phyloP scores from a whole-genome alignment of 2,888 invertebrate genomes.

The Troilus luridus region DNA sequence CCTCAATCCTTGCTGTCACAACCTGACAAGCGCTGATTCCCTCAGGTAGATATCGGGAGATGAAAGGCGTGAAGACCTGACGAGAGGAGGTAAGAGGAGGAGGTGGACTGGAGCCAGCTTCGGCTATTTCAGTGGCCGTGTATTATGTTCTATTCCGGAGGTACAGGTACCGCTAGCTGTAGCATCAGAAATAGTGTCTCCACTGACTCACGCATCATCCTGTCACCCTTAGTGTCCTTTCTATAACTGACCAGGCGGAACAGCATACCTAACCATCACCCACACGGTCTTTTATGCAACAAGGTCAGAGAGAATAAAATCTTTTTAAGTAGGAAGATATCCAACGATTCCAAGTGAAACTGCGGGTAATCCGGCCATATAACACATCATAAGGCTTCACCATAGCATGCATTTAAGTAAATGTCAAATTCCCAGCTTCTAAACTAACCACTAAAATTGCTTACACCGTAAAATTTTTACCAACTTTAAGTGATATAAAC shows the following conservation, averaged over 20 bases:
- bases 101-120: background rate
- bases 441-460: too few species aligned
- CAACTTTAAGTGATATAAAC: too few species aligned
- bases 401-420: too few species aligned
- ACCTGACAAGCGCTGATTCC: background rate
- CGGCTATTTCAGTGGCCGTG: background rate
- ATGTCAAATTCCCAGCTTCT: too few species aligned
- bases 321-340: background rate
- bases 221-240: background rate
- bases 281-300: background rate
- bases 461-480: too few species aligned
- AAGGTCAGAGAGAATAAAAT: background rate
- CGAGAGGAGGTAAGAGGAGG: background rate
- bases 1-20: too few species aligned
- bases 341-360: background rate
- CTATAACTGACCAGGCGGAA: background rate
- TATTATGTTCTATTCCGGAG: conserved; percentile 58
- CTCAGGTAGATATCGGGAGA: background rate
- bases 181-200: conserved; percentile 49
- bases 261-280: background rate
- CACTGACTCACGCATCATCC: conserved; percentile 45
- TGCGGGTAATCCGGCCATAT: background rate
- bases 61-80: background rate
- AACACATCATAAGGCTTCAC: too few species aligned
- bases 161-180: conserved; percentile 25